Evolutionary conservation across 2,113 vertebrate genomes (phyloP), one percentile per base, ranked within the genome.

Genomic region (Nothocercus julius): DNA sequence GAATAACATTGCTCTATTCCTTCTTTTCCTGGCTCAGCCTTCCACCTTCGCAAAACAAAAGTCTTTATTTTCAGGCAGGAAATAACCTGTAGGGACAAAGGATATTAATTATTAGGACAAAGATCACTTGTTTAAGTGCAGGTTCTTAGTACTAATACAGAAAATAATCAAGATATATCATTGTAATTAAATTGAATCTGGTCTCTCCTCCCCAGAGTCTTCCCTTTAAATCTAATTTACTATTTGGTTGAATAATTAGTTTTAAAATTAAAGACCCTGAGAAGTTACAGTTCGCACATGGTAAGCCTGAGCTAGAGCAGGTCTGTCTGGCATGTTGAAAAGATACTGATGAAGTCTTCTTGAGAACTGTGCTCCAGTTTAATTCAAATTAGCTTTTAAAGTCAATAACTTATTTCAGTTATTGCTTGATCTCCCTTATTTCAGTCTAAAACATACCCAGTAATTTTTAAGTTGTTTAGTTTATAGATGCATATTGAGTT

Each of bases 81-180:
- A 90, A 93, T 53, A 83, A 93, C 77, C 80, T 69, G 17, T 38
- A 69, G 86, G 92, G 89, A 94, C 54, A 86, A 86, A 76, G 19
- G 7, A 72, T 91, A 89, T 94, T 84, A 91, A 95, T 91, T 92
- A 95, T 76, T 84, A 79, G 73, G 58, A 92, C 69, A 92, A 93
- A 89, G 73, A 82, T 86, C 47, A 36, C 63, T 92, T 88, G 53
- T 68, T 91, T 53, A 89, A 94, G 73, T 72, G 74, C 4, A 82
- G 36, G 56, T 87, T 76, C 15, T 85, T 59, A 22, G 62, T 56
- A 85, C 12, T 77, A 87, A 79, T 73, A 51, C 17, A 66, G 83
- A 66, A 82, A 95, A 79, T 59, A 92, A 77, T 87, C 74, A 93
- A 89, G 62, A 83, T 69, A 53, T 1, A 17, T 68, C 44, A 7